Percentiles rank a stretch among this genome's conserved stretches.
phyloP scores from a whole-genome alignment of 2,888 invertebrate species.

The Diogma glabrata region DNA sequence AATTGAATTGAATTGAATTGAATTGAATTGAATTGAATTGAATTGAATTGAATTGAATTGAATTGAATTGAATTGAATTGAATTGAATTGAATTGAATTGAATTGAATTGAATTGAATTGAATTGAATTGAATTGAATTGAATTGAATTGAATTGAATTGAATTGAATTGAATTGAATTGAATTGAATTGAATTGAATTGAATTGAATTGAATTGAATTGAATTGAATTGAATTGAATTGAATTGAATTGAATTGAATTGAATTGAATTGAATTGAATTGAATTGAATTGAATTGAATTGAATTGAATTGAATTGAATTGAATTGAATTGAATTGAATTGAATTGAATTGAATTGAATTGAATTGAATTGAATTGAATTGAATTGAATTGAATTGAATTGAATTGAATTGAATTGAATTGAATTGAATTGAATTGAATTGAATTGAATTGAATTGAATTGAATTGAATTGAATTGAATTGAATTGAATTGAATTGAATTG shows the following conservation, averaged over 20 bases:
- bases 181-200: not conserved
- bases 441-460: too few relatives aligned
- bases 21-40: not conserved
- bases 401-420: too few relatives aligned
- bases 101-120: not conserved
- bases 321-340: too few relatives aligned
- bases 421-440: too few relatives aligned
- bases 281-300: not conserved
- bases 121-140: not conserved
- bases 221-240: not conserved
- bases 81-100: not conserved
- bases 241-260: not conserved
- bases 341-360: too few relatives aligned
- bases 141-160: not conserved
- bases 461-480: too few relatives aligned
- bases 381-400: too few relatives aligned
- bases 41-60: not conserved
- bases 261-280: not conserved
- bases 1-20: not conserved
- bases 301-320: not conserved
- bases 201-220: not conserved
- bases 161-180: not conserved
- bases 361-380: too few relatives aligned
- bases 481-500: too few relatives aligned
- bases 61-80: not conserved